Evolutionary conservation across 2,888 invertebrate genomes (phyloP).

Genomic region (Galerucella calmariensis): DNA sequence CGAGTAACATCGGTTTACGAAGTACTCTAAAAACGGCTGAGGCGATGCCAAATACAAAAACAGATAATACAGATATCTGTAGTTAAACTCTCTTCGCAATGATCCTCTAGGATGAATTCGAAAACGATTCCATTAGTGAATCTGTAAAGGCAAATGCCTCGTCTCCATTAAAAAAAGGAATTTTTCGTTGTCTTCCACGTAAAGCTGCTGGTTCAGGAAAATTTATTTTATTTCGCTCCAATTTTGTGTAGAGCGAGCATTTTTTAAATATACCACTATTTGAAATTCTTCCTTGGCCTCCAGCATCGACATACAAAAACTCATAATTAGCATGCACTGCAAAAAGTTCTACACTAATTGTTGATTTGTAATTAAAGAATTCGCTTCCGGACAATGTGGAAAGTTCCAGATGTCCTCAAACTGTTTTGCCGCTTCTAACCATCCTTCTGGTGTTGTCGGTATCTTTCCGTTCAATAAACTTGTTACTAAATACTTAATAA

Average conservation of each 20-base stretch:
- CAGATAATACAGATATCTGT: too few species aligned
- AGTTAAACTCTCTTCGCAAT: constrained; percentile 46
- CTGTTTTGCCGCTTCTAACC: too few species aligned
- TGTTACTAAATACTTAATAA: background rate
- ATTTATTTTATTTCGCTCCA: constrained; percentile 24
- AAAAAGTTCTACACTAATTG: too few species aligned
- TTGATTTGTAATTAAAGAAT: too few species aligned
- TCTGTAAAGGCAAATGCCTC: constrained; percentile 46
- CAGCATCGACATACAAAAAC: constrained; percentile 56
- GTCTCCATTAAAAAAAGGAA: constrained; percentile 50
- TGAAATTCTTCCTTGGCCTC: constrained; percentile 54
- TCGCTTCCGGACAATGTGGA: too few species aligned
- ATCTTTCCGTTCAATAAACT: too few species aligned
- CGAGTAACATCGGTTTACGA: too few species aligned
- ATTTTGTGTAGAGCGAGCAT: constrained; percentile 26
- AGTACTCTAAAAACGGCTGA: constrained; percentile 46
- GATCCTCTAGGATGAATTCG: constrained; percentile 35
- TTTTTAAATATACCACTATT: constrained; percentile 53
- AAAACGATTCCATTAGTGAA: constrained; percentile 46
- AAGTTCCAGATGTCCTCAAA: too few species aligned
- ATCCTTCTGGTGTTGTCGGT: too few species aligned
- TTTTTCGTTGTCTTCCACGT: constrained; percentile 30
- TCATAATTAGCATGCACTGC: constrained; percentile 28
- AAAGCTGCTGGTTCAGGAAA: constrained; percentile 38
- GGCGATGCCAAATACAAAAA: constrained; percentile 25